Conservation (phyloP, 2,797 vertebrate species). For the Poeciliopsis paucimaculata region DNA sequence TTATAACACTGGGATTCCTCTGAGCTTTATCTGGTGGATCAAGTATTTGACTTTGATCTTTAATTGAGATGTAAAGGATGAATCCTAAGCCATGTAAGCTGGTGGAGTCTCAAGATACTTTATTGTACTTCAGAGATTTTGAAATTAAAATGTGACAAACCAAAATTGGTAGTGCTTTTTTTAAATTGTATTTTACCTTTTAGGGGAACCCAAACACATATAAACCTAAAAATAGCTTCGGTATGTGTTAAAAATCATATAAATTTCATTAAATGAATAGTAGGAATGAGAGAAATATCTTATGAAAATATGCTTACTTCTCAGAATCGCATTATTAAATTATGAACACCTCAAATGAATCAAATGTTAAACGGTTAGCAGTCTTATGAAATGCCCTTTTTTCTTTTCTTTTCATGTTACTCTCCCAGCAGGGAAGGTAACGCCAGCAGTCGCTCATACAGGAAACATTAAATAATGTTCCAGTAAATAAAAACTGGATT, state of each 20-base stretch:
- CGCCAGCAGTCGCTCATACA: too few relatives aligned
- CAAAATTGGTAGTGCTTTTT: constrained; percentile 14
- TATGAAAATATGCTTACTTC: neutral
- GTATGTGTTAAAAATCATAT: neutral
- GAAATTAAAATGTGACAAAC: constrained; percentile 59
- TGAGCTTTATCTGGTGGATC: constrained; percentile 34
- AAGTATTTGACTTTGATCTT: constrained; percentile 21
- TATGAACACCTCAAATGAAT: neutral
- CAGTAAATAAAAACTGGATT: too few relatives aligned
- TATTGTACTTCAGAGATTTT: constrained; percentile 30
- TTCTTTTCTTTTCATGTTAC: too few relatives aligned
- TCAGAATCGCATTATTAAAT: neutral
- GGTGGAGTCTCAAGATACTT: constrained; percentile 28
- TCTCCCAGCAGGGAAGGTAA: too few relatives aligned
- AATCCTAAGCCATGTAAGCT: constrained; percentile 38
- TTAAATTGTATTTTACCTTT: neutral
- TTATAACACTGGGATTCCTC: constrained; percentile 13
- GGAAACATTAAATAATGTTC: too few relatives aligned
- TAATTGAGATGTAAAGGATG: constrained; percentile 25
- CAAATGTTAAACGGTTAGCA: neutral
- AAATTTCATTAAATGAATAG: neutral
- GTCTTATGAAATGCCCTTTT: neutral
- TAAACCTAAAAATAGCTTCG: neutral
- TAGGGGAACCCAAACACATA: neutral
- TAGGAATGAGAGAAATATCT: neutral